Evolutionary conservation across 2,888 invertebrate species (phyloP), one percentile per base, ranked within the genome.

Genomic region (Criorhina ranunculi): DNA sequence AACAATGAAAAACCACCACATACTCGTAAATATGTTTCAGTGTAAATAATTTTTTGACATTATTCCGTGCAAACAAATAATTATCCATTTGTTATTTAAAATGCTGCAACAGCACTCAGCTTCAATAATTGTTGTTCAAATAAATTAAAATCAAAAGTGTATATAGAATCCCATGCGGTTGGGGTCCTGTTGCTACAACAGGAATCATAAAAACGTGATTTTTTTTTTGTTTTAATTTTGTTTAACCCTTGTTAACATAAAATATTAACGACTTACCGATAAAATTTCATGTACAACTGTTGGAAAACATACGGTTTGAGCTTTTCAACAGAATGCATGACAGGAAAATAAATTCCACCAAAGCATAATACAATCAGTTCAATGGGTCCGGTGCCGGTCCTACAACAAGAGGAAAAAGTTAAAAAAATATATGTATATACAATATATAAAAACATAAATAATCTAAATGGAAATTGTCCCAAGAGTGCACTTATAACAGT

Each of bases 401-500:
- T 19, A 6, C 37, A 62, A 1, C 35, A 33, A 37, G 37, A 44
- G n/a, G n/a, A 37, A 31, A 37, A 9, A 1, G 40, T 17, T 0
- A 42, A 37, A 5, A 46, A 15, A 15, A 51, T n/a, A n/a, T n/a
- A n/a, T n/a, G n/a, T n/a, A n/a, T n/a, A n/a, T n/a, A n/a, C n/a
- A n/a, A 31, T 5, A 29, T 19, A n/a, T 11, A 62, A 33, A n/a
- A 46, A 53, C 49, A 42, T 77, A 60, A 67, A 67, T 67, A 69
- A 67, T 51, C 67, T 69, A 42, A 60, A 77, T 60, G 35, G 60
- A 35, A 53, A 55, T n/a, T 6, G 15, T 42, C 69, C 29, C 53
- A 17, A n/a, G 42, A 77, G 69, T 60, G 59, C 60, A 77, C 53
- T 77, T 77, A 53, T 69, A 53, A 69, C 60, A 44, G 40, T 64